Conservation (phyloP, 2,113 vertebrate genomes). For the Holacanthus passer region DNA sequence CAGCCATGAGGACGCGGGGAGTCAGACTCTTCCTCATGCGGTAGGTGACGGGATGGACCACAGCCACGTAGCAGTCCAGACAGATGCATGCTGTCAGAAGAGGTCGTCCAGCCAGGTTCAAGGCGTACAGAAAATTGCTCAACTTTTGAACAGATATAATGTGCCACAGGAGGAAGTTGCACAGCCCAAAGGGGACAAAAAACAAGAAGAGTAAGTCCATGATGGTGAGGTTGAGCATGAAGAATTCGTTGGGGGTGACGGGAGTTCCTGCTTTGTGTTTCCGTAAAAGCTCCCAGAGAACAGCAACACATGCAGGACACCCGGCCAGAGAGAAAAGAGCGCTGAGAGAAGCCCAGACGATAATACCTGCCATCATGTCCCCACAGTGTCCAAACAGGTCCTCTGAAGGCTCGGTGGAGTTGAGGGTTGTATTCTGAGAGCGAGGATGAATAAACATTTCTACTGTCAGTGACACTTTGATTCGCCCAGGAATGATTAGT, state of each 20-base stretch:
- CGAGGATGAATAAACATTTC: conserved; percentile 31
- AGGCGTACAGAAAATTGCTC: conserved; percentile 22
- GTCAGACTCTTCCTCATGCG: conserved; percentile 34
- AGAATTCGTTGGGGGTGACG: conserved; percentile 41
- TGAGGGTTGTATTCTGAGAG: conserved; percentile 21
- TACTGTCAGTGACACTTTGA: background rate
- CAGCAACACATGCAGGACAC: conserved; percentile 37
- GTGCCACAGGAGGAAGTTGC: conserved; percentile 45
- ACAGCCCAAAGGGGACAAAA: conserved; percentile 26
- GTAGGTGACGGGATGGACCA: conserved; percentile 58
- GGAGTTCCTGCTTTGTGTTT: conserved; percentile 35
- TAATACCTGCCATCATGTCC: conserved; percentile 3
- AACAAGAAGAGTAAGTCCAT: conserved; percentile 57
- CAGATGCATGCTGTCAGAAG: conserved; percentile 57
- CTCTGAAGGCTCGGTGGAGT: background rate
- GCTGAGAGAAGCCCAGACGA: conserved; percentile 43
- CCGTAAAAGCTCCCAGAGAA: conserved; percentile 35
- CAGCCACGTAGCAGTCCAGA: conserved; percentile 66
- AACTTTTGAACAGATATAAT: background rate
- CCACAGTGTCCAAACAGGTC: conserved; percentile 20
- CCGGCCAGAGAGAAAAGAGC: conserved; percentile 29
- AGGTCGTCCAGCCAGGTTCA: conserved; percentile 54
- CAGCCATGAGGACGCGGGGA: conserved; percentile 20
- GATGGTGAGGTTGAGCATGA: conserved; percentile 61
- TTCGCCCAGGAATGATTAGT: background rate